phyloP scores from a whole-genome alignment of 2,113 vertebrate species.

The Erythrolamprus reginae region DNA sequence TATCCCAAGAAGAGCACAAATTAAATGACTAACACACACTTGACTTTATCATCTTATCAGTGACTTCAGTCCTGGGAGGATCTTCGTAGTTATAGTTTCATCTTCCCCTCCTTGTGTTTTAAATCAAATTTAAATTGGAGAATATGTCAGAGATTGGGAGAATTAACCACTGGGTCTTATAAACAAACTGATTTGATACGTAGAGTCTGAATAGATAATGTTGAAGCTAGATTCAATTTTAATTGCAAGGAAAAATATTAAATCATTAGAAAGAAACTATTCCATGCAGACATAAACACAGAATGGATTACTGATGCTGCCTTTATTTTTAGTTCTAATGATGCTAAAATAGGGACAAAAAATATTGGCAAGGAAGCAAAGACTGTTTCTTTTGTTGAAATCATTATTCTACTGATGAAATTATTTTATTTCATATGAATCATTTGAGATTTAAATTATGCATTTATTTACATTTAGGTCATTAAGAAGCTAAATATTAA shows the following conservation, averaged over 20 bases:
- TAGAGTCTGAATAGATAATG: not conserved
- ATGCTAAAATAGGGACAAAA: not conserved
- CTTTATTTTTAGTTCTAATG: not conserved
- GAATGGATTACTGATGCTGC: not conserved
- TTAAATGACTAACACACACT: slow-evolving; percentile 67
- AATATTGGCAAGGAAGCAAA: not conserved
- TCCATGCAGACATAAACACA: not conserved
- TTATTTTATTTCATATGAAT: not conserved
- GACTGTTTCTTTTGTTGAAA: not conserved
- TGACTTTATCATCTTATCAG: slow-evolving; percentile 65
- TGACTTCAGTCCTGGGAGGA: slow-evolving; percentile 55
- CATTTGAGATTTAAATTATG: not conserved
- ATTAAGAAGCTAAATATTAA: not conserved
- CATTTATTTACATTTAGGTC: not conserved
- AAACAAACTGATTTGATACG: not conserved
- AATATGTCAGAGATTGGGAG: slow-evolving; percentile 24
- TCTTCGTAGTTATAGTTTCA: slow-evolving; percentile 43
- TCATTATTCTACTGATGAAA: not conserved
- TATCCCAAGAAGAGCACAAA: slow-evolving; percentile 56
- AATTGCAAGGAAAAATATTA: not conserved
- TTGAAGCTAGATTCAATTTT: not conserved
- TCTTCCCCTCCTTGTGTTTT: slow-evolving; percentile 28
- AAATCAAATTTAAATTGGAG: slow-evolving; percentile 40
- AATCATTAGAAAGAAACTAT: not conserved
- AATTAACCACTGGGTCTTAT: not conserved